Evolutionary conservation across 2,888 invertebrate species (phyloP), one percentile per base, ranked within the genome.

Genomic region (Megaustenia siamemsis): DNA sequence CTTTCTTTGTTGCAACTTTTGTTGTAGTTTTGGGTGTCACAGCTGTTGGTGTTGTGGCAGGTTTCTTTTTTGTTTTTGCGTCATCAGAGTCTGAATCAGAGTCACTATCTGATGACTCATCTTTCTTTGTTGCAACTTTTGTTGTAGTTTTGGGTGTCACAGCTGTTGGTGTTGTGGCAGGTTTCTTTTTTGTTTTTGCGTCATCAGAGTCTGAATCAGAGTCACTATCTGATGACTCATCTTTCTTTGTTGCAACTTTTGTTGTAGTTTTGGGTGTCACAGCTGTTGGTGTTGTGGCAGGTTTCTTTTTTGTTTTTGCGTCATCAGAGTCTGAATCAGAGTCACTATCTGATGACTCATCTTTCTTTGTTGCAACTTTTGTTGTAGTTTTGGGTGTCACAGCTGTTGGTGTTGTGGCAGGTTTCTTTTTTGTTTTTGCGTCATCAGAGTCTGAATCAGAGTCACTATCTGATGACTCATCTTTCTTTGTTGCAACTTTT

Each of bases 81-180:
- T 85, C n/a, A n/a, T n/a, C n/a, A n/a, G n/a, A n/a, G n/a, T n/a
- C n/a, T n/a, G n/a, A n/a, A n/a, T n/a, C 85, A 40, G 66, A 66
- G 28, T 86, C 84, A 43, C 86, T 86, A 32, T 86, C 84, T 32
- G 88, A 88, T 76, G 78, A 79, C 43, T 86, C 76, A 40, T 76
- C n/a, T n/a, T n/a, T n/a, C n/a, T n/a, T 86, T 87, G 86, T 88
- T 80, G 85, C 77, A 32, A 79, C 84, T 49, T 68, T 86, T 71
- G 80, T 43, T 38, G 68, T 82, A 83, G 12, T 53, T 53, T 53
- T 3, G 53, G 18, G 12, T 12, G 8, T 12, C 8, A 18, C 40
- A 35, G 38, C n/a, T 15, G 60, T 35, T 28, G 56, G 38, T 53
- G 69, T 78, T 66, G 28, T 69, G 21, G 40, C 40, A 40, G 69